A percentile compares a stretch with the other conserved stretches of the same genome.
These are phyloP conservation scores for Anthoscopus minutus DNA, from an alignment of 2,113 vertebrate species.

Conservation along the genomic window DNA sequence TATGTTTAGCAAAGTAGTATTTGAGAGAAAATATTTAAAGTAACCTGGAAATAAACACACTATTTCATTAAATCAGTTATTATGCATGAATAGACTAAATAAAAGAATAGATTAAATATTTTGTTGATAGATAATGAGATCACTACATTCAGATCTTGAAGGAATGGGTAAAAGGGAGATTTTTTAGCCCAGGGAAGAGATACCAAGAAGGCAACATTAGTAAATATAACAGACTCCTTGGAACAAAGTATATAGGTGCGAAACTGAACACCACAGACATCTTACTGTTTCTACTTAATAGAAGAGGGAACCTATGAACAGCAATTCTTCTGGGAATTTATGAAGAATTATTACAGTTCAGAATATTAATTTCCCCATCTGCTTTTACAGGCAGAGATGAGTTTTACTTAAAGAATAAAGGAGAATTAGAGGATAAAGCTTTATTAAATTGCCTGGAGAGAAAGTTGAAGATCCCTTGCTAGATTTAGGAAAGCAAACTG, in stretches of 20 bases:
- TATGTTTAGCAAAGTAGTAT: not conserved
- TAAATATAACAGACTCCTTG: not conserved
- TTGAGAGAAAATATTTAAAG: not conserved
- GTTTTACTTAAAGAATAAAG: not conserved
- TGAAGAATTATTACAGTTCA: not conserved
- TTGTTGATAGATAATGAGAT: not conserved
- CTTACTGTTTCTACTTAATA: not conserved
- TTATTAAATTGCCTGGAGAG: not conserved
- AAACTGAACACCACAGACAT: not conserved
- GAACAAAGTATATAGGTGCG: not conserved
- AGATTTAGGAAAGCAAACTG: not conserved
- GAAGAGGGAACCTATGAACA: not conserved
- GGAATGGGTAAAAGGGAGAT: not conserved
- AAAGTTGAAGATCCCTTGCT: not conserved
- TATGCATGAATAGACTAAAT: not conserved
- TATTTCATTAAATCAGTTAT: not conserved
- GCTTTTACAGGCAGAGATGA: not conserved
- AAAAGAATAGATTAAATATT: not conserved
- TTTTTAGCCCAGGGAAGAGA: not conserved
- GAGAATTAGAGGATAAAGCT: not conserved
- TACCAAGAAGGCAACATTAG: not conserved
- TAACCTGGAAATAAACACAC: not conserved
- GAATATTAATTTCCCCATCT: not conserved
- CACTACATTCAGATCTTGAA: not conserved
- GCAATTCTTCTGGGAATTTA: not conserved